Evolutionary conservation across 1,140 invertebrate species (phyloP).

Genomic region (Drosophila ohnishii): DNA sequence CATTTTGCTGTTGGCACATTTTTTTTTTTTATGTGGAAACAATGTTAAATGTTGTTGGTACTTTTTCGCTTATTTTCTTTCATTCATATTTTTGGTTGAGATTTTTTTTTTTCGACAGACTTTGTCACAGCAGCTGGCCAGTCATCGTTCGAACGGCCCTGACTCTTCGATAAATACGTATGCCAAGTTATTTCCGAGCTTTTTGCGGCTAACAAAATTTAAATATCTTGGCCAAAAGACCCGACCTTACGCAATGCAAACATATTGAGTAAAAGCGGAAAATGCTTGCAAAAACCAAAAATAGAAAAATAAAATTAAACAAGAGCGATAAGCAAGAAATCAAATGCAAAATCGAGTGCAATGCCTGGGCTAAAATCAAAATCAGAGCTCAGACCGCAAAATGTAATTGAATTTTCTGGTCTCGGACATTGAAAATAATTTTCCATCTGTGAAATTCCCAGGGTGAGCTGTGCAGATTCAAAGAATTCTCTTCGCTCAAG

Average conservation of each 20-base stretch:
- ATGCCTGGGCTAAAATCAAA: constrained; percentile 22
- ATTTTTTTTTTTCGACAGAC: constrained; percentile 27
- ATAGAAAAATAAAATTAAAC: constrained; percentile 25
- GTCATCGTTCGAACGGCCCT: constrained; percentile 28
- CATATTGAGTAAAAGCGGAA: constrained; percentile 44
- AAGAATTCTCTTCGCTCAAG: constrained; percentile 13
- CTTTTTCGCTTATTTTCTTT: constrained; percentile 9
- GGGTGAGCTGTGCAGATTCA: constrained; percentile 6
- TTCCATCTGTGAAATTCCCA: constrained; percentile 6
- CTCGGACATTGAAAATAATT: constrained; percentile 14
- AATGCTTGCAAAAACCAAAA: constrained; percentile 21
- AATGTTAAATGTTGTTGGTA: constrained; percentile 3
- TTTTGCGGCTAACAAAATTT: constrained; percentile 50
- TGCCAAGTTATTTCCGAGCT: constrained; percentile 51
- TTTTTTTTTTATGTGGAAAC: constrained; percentile 17
- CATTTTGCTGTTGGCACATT: constrained; percentile 40
- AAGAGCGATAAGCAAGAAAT: constrained; percentile 22
- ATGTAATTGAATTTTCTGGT: constrained; percentile 32
- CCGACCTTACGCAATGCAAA: constrained; percentile 58
- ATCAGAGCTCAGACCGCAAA: constrained; percentile 34
- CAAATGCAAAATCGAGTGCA: constrained; percentile 24
- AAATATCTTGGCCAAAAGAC: constrained; percentile 45
- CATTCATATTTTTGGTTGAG: constrained; percentile 18
- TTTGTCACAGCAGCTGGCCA: constrained; percentile 32
- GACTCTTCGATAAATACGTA: constrained; percentile 42